Conservation (phyloP, 2,113 vertebrate genomes). For the Sphaerodactylus townsendi region DNA sequence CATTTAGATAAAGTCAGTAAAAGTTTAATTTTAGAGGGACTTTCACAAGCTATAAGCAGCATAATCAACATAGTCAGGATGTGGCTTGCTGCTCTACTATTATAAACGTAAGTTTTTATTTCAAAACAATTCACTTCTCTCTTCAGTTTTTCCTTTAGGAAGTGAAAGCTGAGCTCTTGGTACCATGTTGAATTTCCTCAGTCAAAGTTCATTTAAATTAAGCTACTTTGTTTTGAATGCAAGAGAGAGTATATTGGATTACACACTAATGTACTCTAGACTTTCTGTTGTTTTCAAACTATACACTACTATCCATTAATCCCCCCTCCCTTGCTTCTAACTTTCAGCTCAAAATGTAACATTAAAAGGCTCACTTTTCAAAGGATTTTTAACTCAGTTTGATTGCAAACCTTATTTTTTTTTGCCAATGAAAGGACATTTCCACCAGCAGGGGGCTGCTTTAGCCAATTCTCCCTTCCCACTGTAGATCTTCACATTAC, state of each 20-base stretch:
- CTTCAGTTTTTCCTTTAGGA: conserved; percentile 78
- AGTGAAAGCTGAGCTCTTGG: conserved; percentile 75
- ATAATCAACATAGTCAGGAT: conserved; percentile 73
- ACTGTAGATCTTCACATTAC: too few species aligned
- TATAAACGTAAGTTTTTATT: conserved; percentile 82
- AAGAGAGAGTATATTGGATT: conserved; percentile 56
- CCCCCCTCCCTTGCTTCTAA: neutral
- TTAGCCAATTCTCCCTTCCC: too few species aligned
- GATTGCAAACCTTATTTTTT: too few species aligned
- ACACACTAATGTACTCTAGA: conserved; percentile 44
- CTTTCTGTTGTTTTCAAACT: conserved; percentile 34
- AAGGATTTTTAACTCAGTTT: too few species aligned
- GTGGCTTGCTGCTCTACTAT: conserved; percentile 72
- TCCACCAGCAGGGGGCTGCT: too few species aligned
- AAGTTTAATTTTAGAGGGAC: conserved; percentile 58
- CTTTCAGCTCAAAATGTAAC: neutral
- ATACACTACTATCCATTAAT: neutral
- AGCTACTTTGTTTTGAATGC: conserved; percentile 64
- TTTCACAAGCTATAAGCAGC: conserved; percentile 68
- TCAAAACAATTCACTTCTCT: conserved; percentile 79
- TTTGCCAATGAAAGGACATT: too few species aligned
- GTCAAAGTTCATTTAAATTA: conserved; percentile 73
- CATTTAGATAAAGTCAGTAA: conserved; percentile 38
- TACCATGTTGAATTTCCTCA: conserved; percentile 69
- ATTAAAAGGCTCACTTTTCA: too few species aligned